Conservation (phyloP, 1,140 invertebrate genomes). For the Ceratosolen fusciceps region DNA sequence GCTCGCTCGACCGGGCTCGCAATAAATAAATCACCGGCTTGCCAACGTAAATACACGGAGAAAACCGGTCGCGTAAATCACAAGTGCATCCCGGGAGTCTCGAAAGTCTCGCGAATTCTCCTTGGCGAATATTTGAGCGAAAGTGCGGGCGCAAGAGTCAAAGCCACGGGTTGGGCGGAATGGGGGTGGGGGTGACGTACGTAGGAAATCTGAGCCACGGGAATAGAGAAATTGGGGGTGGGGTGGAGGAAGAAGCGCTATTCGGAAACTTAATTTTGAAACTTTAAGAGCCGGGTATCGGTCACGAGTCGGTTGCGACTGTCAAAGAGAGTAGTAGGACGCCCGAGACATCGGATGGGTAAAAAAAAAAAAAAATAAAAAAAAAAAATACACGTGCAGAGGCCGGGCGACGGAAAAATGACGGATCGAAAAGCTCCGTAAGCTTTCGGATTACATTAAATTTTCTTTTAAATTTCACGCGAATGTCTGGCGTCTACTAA, state of each 20-base stretch:
- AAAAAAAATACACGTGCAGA: background rate
- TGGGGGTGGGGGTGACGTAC: too few relatives aligned
- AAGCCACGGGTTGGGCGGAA: background rate
- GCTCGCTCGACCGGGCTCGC: background rate
- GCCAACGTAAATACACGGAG: conserved; percentile 15
- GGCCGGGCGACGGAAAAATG: too few relatives aligned
- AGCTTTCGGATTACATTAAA: too few relatives aligned
- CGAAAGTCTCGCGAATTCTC: conserved; percentile 6
- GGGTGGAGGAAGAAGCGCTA: conserved; percentile 2
- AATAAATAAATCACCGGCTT: conserved; percentile 38
- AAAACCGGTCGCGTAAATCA: conserved; percentile 24
- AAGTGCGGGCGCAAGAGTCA: background rate
- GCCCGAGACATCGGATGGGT: background rate
- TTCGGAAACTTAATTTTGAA: conserved; percentile 33
- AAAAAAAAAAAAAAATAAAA: conserved; percentile 8
- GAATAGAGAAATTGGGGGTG: background rate
- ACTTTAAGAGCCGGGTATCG: conserved; percentile 25
- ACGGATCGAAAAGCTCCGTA: too few relatives aligned
- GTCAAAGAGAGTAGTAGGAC: background rate
- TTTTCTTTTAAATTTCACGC: too few relatives aligned
- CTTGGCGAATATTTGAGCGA: background rate
- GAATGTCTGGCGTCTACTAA: too few relatives aligned
- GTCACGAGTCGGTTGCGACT: background rate
- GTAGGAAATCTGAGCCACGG: conserved; percentile 12
- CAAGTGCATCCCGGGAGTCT: conserved; percentile 2